Conservation (phyloP, 1,140 invertebrate species). For the Nylanderia fulva region DNA sequence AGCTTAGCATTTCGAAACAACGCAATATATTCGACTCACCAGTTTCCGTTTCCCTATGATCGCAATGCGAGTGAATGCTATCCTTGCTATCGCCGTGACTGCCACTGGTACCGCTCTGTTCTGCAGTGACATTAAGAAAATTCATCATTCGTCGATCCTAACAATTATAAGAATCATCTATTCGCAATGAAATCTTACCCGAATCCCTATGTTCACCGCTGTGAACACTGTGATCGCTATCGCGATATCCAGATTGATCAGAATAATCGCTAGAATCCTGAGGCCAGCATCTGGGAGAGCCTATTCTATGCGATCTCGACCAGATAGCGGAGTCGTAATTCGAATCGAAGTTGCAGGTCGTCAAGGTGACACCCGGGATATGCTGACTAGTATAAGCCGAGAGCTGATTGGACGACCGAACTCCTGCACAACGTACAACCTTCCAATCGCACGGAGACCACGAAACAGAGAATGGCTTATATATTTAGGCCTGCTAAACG, state of each 20-base stretch:
- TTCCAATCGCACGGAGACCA: slow-evolving; percentile 1
- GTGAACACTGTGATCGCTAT: slow-evolving; percentile 82
- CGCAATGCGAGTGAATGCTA: slow-evolving; percentile 82
- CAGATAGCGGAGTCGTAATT: slow-evolving; percentile 80
- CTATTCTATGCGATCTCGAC: slow-evolving; percentile 79
- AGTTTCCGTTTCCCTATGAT: slow-evolving; percentile 82
- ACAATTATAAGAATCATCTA: not conserved
- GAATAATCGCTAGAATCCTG: slow-evolving; percentile 84
- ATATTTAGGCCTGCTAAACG: slow-evolving; percentile 2
- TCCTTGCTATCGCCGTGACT: slow-evolving; percentile 84
- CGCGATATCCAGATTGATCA: slow-evolving; percentile 82
- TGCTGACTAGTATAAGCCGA: slow-evolving; percentile 82
- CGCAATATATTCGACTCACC: slow-evolving; percentile 78
- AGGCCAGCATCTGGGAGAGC: slow-evolving; percentile 81
- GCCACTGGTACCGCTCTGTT: slow-evolving; percentile 82
- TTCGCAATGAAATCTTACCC: slow-evolving; percentile 72
- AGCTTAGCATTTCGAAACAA: slow-evolving; percentile 68
- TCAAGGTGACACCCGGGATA: slow-evolving; percentile 84
- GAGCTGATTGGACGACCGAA: slow-evolving; percentile 82
- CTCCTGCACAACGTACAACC: slow-evolving; percentile 72
- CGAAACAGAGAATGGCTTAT: slow-evolving; percentile 15
- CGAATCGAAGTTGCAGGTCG: slow-evolving; percentile 82
- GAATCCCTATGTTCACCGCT: slow-evolving; percentile 83
- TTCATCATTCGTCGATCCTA: slow-evolving; percentile 23
- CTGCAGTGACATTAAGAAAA: slow-evolving; percentile 65